Percentiles rank a stretch among this genome's conserved stretches.
Conservation (phyloP, 2,888 invertebrate genomes). For the Oithona nana region DNA sequence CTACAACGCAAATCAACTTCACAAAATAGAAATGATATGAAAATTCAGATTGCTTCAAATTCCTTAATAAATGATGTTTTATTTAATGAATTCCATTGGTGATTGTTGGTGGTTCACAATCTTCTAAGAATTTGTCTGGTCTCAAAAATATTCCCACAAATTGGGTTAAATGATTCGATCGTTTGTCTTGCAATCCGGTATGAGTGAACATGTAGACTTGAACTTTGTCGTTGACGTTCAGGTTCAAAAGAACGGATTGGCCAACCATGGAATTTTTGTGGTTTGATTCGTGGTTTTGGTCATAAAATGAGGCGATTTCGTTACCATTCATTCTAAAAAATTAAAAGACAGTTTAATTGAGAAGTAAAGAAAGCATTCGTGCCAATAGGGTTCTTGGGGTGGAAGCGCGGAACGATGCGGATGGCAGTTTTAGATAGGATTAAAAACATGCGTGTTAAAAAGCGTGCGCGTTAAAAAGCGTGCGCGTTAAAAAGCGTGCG, state of each 20-base stretch:
- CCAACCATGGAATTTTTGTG: constrained; percentile 17
- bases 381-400: no score
- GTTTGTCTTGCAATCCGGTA: constrained; percentile 12
- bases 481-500: no score
- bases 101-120: not conserved
- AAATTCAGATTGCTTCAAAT: no score
- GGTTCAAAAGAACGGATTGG: constrained; percentile 1
- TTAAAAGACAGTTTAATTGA: not conserved
- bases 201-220: constrained; percentile 13
- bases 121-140: constrained; percentile 4
- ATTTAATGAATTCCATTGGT: constrained; percentile 1
- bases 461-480: no score
- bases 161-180: constrained; percentile 15
- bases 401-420: no score
- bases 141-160: constrained; percentile 8
- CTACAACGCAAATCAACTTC: no score
- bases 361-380: not conserved
- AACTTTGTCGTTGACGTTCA: constrained; percentile 8
- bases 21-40: no score
- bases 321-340: constrained; percentile 7
- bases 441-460: no score
- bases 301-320: constrained; percentile 15
- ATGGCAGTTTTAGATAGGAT: no score
- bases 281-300: constrained; percentile 17
- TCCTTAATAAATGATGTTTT: no score